phyloP scores from a whole-genome alignment of 2,113 vertebrate genomes.

The Beaufortia kweichowensis region DNA sequence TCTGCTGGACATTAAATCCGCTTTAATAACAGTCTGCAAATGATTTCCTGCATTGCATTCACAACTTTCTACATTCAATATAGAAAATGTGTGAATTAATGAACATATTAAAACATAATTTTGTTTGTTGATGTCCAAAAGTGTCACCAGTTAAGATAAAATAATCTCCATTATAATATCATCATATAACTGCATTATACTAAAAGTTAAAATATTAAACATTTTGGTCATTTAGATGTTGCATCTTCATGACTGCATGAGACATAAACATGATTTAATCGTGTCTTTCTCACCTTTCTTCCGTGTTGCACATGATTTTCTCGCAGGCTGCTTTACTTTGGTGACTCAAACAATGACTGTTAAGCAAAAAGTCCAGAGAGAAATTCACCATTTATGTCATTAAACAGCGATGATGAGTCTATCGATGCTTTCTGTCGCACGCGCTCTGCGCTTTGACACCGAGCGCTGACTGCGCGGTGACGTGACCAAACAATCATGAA shows the following conservation, averaged over 20 bases:
- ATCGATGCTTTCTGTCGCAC: neutral
- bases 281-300: constrained; percentile 71
- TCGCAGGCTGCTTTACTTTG: constrained; percentile 58
- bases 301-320: constrained; percentile 71
- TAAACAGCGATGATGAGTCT: neutral
- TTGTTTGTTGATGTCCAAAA: no score
- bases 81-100: no score
- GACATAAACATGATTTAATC: neutral
- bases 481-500: neutral
- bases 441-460: neutral
- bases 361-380: constrained; percentile 63
- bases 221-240: neutral
- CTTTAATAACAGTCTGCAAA: neutral
- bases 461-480: neutral
- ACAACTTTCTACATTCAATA: neutral
- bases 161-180: neutral
- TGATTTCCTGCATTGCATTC: neutral
- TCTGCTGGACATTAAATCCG: constrained; percentile 10
- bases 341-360: constrained; percentile 60
- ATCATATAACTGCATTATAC: neutral
- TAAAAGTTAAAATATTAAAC: neutral
- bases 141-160: no score
- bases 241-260: neutral
- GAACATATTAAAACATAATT: no score
- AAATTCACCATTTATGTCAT: constrained; percentile 63